Evolutionary conservation across 2,888 invertebrate genomes (phyloP).

Genomic region (Caenorhabditis sp.): DNA sequence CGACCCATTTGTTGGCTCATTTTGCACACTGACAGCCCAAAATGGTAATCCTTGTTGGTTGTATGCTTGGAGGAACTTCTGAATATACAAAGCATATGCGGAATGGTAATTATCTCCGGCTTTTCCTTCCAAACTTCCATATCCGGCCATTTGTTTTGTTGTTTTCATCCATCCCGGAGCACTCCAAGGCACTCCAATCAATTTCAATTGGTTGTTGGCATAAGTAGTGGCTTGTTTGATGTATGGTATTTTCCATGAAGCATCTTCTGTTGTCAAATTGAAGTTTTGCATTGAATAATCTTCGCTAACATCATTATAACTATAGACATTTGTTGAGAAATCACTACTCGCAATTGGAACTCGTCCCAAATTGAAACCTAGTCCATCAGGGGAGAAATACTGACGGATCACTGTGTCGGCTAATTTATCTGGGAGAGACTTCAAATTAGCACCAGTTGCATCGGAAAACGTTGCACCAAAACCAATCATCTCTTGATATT

Average conservation of each 20-base stretch:
- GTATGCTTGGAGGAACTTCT: constrained; percentile 82
- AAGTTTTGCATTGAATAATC: constrained; percentile 31
- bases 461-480: constrained; percentile 36
- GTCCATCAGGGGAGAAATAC: constrained; percentile 19
- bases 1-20: constrained; percentile 79
- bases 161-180: constrained; percentile 38
- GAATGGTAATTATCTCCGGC: constrained; percentile 25
- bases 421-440: constrained; percentile 24
- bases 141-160: constrained; percentile 20
- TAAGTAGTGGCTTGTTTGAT: constrained; percentile 27
- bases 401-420: constrained; percentile 23
- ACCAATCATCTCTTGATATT: constrained; percentile 27
- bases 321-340: constrained; percentile 27
- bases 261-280: constrained; percentile 18
- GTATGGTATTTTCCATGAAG: constrained; percentile 35
- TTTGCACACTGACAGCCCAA: constrained; percentile 87
- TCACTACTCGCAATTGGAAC: constrained; percentile 38
- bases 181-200: constrained; percentile 35
- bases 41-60: constrained; percentile 76
- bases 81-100: constrained; percentile 21
- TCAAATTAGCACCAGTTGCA: constrained; percentile 30
- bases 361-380: constrained; percentile 14
- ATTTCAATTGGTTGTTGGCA: constrained; percentile 21
- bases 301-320: constrained; percentile 27
- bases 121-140: constrained; percentile 15